Evolutionary conservation across 2,797 vertebrate genomes (phyloP), one percentile per base, ranked within the genome.

Genomic region (Monodelphis domestica): DNA sequence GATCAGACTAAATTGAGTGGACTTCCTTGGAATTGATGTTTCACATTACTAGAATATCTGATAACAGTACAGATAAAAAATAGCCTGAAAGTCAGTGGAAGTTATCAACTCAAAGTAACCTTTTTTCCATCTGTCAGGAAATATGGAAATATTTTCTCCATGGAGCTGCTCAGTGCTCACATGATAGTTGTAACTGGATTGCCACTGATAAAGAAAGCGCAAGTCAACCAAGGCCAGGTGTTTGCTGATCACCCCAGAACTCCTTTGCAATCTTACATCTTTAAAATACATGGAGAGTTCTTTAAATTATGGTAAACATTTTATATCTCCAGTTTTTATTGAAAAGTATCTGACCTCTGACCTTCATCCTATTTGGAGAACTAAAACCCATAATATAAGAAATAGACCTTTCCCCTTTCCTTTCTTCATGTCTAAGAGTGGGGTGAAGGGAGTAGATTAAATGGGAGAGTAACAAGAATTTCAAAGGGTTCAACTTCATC

Each of bases 111-210:
- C 9, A 92, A 9, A 57, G 53, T 88, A 50, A 91, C 53, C 97
- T 0, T 97, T 95, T 97, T 97, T 57, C 87, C 99, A 99, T 54
- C 98, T 0, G 97, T 38, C 89, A 96, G 98, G 90, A 98, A 98
- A 95, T 99, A 99, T 0, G 99, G 99, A 88, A 98, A 99, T 24
- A 59, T 99, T 92, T 97, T 99, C 30, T 97, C 98, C 95, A 0
- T 98, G 0, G 54, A 98, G 0, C 0, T 99, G n/a, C 98, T 98
- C 30, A 57, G 51, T 0, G 54, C 96, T 17, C 95, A 87, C 3
- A 11, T 97, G 1, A 98, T 99, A 90, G 0, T 98, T 33, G 10
- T 99, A 50, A 99, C 92, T 1, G 99, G 99, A 33, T 98, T 99
- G 94, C 97, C 95, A 87, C 96, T 98, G 98, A 97, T 99, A 93